These are phyloP conservation scores for Lamprologus callipterus DNA, from an alignment of 2,113 vertebrate genomes.

Conservation along the genomic window DNA sequence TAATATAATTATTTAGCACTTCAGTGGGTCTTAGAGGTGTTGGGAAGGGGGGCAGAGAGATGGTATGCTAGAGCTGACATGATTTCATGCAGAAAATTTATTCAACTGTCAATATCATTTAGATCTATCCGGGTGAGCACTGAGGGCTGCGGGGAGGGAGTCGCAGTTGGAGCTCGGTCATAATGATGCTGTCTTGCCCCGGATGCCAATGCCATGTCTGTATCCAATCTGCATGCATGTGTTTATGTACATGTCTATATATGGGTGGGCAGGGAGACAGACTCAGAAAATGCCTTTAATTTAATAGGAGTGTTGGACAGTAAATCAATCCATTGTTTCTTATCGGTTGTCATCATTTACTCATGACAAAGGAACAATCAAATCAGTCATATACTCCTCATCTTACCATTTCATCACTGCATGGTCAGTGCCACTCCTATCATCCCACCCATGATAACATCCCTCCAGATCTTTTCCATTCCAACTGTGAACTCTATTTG, in stretches of 20 bases:
- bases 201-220: background rate
- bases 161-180: slow-evolving; percentile 44
- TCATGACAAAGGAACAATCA: background rate
- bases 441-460: slow-evolving; percentile 21
- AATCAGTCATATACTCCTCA: background rate
- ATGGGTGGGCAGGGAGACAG: background rate
- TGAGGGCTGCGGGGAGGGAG: slow-evolving; percentile 9
- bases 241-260: background rate
- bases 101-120: slow-evolving; percentile 73
- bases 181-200: slow-evolving; percentile 46
- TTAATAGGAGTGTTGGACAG: background rate
- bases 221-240: background rate
- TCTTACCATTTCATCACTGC: background rate
- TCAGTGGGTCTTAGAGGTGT: slow-evolving; percentile 24
- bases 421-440: slow-evolving; percentile 6
- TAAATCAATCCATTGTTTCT: background rate
- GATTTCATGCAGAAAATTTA: slow-evolving; percentile 66
- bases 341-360: background rate
- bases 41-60: background rate
- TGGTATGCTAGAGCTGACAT: slow-evolving; percentile 34
- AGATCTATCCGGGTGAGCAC: slow-evolving; percentile 57
- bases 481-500: slow-evolving; percentile 20
- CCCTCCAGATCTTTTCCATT: slow-evolving; percentile 14
- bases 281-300: background rate
- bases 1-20: slow-evolving; percentile 71